Conservation (phyloP, 2,797 vertebrate species). For the Betta splendens region DNA sequence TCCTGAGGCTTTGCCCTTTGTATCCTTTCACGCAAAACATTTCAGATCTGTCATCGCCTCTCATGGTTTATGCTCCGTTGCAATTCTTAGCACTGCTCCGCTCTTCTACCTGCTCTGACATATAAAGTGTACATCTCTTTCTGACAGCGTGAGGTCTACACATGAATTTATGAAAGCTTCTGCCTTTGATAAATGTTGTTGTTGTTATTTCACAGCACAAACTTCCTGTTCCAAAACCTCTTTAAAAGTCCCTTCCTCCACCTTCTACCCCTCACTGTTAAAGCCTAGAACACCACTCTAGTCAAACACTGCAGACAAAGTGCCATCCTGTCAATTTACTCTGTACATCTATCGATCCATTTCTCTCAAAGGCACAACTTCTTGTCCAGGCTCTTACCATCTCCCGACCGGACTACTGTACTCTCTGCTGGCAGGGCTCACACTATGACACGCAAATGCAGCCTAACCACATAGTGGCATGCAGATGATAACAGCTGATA, state of each 20-base stretch:
- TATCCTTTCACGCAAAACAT: conserved; percentile 16
- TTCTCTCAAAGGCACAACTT: conserved; percentile 53
- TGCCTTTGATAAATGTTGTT: conserved; percentile 9
- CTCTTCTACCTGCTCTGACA: conserved; percentile 21
- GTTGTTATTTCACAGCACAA: conserved; percentile 19
- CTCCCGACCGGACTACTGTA: conserved; percentile 18
- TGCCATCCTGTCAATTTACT: conserved; percentile 62
- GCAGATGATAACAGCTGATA: neutral
- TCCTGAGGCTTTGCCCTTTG: neutral
- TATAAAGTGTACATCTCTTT: neutral
- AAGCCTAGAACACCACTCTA: conserved; percentile 36
- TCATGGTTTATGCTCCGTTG: conserved; percentile 11
- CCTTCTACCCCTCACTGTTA: conserved; percentile 23
- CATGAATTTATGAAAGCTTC: conserved; percentile 11
- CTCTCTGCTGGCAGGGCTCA: conserved; percentile 53
- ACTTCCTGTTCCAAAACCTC: conserved; percentile 21
- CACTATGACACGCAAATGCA: conserved; percentile 31
- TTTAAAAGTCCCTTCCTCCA: conserved; percentile 20
- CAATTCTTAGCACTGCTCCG: conserved; percentile 11
- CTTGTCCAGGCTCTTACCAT: conserved; percentile 40
- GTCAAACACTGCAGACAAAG: conserved; percentile 55
- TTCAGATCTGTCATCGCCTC: conserved; percentile 25
- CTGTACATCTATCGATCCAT: conserved; percentile 55
- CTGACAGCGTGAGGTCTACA: conserved; percentile 13
- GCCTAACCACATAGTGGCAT: neutral